These are phyloP conservation scores for Eulemur rubriventer DNA, from an alignment of 2,797 vertebrate species.

Conservation along the genomic window DNA sequence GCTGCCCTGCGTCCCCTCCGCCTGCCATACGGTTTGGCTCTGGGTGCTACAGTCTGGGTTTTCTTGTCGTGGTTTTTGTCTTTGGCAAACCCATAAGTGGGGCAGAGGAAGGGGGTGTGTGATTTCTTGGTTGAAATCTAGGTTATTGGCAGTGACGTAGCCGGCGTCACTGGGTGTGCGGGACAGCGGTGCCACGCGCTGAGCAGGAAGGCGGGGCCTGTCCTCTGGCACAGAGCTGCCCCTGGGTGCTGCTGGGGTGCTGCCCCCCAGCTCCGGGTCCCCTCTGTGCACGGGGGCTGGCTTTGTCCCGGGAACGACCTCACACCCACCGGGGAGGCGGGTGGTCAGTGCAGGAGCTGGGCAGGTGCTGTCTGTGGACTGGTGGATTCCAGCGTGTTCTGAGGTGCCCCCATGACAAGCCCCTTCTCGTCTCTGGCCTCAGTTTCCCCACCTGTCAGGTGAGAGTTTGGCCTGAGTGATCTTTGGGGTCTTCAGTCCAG, in stretches of 20 bases:
- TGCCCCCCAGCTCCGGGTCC: fast-evolving
- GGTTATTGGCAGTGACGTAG: conserved; percentile 67
- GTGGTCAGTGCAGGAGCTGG: fast-evolving
- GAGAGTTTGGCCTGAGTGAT: neutral
- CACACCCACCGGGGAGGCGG: fast-evolving
- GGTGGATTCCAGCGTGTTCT: neutral
- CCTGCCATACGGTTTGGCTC: neutral
- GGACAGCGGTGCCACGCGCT: neutral
- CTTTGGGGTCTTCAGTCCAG: neutral
- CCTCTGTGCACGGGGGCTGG: neutral
- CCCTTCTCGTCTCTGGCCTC: neutral
- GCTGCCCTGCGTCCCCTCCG: neutral
- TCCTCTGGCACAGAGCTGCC: neutral
- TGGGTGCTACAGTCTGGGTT: neutral
- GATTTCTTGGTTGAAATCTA: conserved; percentile 71
- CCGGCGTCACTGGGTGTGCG: neutral
- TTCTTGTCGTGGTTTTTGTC: neutral
- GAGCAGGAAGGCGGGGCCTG: neutral
- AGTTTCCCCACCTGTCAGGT: neutral
- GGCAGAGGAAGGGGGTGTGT: conserved; percentile 64
- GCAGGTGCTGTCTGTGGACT: neutral
- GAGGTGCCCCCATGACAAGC: neutral
- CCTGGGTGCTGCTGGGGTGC: neutral
- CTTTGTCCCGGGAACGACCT: fast-evolving
- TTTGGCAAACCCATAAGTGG: conserved; percentile 50